phyloP scores from a whole-genome alignment of 1,140 invertebrate species.

The Drosophila mauritiana region DNA sequence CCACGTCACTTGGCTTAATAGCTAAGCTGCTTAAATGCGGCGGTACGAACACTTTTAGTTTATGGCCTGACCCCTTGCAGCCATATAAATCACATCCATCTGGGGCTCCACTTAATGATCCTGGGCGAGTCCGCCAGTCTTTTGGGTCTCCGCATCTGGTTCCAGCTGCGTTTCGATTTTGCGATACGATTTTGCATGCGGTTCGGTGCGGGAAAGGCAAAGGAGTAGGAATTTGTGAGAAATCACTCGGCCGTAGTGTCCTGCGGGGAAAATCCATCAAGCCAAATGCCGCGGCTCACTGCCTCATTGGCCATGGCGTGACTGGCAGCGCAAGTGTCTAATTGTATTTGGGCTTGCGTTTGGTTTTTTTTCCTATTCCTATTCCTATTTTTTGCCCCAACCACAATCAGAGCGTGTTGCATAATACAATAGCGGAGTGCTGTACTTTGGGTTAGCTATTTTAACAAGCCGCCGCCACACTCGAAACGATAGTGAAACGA shows the following conservation, averaged over 20 bases:
- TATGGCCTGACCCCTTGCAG: constrained; percentile 69
- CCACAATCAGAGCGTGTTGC: constrained; percentile 83
- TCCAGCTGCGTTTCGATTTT: constrained; percentile 69
- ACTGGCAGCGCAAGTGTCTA: constrained; percentile 76
- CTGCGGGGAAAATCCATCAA: constrained; percentile 70
- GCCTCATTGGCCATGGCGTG: constrained; percentile 55
- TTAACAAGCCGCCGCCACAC: constrained; percentile 69
- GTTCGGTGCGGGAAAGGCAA: constrained; percentile 6
- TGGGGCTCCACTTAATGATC: constrained; percentile 63
- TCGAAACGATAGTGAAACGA: constrained; percentile 76
- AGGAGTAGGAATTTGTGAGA: constrained; percentile 61
- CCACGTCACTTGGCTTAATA: constrained; percentile 60
- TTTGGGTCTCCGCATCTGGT: constrained; percentile 18
- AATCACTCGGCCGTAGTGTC: constrained; percentile 55
- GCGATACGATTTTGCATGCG: constrained; percentile 60
- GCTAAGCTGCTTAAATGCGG: constrained; percentile 44
- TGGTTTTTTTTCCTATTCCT: not conserved
- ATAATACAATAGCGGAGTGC: constrained; percentile 71
- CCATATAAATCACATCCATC: constrained; percentile 67
- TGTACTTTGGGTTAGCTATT: constrained; percentile 57
- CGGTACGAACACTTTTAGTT: constrained; percentile 52
- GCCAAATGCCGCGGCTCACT: constrained; percentile 34
- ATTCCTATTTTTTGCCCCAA: constrained; percentile 26
- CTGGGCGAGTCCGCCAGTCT: constrained; percentile 5
- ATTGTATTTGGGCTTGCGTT: constrained; percentile 63